Evolutionary conservation across 2,888 invertebrate species (phyloP), one percentile per base, ranked within the genome.

Genomic region (Hirtodrosophila cameraria): DNA sequence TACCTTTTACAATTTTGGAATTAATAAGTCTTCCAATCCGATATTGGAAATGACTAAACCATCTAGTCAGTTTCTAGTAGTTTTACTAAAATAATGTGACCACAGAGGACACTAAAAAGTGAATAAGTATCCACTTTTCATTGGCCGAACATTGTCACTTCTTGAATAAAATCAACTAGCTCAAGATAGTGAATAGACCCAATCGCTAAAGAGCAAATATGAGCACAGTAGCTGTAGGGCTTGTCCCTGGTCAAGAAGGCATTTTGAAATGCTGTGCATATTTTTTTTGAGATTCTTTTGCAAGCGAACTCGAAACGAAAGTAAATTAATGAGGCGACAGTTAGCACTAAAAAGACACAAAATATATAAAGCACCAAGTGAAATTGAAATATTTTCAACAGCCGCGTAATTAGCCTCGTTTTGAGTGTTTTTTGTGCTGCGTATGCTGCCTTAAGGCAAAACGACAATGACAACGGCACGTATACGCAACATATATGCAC

Each of bases 321-420:
- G 75, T 79, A 62, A 80, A 85, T 80, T 82, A 80, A 80, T 85
- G 83, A 75, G 79, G 45, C 79, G 83, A 64, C 86, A 79, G 75
- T 79, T 66, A 78, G 68, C 72, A 60, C 41, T 45, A 59, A 30
- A 61, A 43, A 61, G 23, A 45, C 33, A 16, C 12, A 35, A n/a
- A 35, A 35, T 12, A 15, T 6, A 16, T 12, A 25, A 59, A 12
- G 20, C 49, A 38, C 8, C 5, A 31, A n/a, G 30, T 41, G 49
- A 65, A 55, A 58, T 75, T 82, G 61, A 84, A 75, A 75, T 84
- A 75, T 66, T 70, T 75, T 62, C 66, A 82, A 62, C 79, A 85
- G 83, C 72, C 86, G 86, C 70, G 67, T 82, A 80, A 80, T 80
- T 85, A 82, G 80, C 76, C 67, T 50, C 64, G 61, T 75, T 76